phyloP scores from a whole-genome alignment of 1,140 invertebrate species.

The Panagrolaimus sp. region DNA sequence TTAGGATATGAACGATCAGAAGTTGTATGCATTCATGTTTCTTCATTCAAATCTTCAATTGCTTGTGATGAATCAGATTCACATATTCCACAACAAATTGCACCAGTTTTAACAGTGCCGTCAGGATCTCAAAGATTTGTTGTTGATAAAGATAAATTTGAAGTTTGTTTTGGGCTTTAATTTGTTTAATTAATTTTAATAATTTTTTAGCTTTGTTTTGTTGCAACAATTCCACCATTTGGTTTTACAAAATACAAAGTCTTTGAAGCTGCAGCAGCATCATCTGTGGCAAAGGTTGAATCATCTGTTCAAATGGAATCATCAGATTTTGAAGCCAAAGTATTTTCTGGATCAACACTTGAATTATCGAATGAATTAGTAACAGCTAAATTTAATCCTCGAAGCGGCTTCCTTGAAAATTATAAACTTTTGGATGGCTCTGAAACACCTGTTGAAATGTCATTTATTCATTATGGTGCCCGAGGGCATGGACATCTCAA shows the following conservation, averaged over 20 bases:
- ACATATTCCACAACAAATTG: constrained; percentile 36
- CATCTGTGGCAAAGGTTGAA: constrained; percentile 7
- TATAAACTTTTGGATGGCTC: constrained; percentile 24
- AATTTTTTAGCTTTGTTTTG: constrained; percentile 65
- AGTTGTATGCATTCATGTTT: constrained; percentile 68
- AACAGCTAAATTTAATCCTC: constrained; percentile 68
- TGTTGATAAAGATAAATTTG: constrained; percentile 36
- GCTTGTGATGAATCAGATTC: constrained; percentile 66
- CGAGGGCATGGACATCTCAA: constrained; percentile 29
- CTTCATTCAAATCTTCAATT: constrained; percentile 67
- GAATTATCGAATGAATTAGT: constrained; percentile 62
- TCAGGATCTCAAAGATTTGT: constrained; percentile 23
- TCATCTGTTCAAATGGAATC: constrained; percentile 18
- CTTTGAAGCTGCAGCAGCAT: constrained; percentile 38
- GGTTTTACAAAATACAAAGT: constrained; percentile 66
- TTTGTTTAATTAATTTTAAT: constrained; percentile 27
- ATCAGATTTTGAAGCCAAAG: constrained; percentile 10
- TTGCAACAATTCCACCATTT: constrained; percentile 65
- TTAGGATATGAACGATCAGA: constrained; percentile 67
- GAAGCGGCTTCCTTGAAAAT: constrained; percentile 59
- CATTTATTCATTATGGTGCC: constrained; percentile 54
- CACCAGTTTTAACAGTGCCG: constrained; percentile 27
- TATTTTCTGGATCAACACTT: constrained; percentile 3
- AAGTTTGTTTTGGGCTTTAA: constrained; percentile 19
- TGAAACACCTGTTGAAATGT: constrained; percentile 35